These are phyloP conservation scores for Pheucticus melanocephalus DNA, from an alignment of 2,113 vertebrate species.

Conservation along the genomic window DNA sequence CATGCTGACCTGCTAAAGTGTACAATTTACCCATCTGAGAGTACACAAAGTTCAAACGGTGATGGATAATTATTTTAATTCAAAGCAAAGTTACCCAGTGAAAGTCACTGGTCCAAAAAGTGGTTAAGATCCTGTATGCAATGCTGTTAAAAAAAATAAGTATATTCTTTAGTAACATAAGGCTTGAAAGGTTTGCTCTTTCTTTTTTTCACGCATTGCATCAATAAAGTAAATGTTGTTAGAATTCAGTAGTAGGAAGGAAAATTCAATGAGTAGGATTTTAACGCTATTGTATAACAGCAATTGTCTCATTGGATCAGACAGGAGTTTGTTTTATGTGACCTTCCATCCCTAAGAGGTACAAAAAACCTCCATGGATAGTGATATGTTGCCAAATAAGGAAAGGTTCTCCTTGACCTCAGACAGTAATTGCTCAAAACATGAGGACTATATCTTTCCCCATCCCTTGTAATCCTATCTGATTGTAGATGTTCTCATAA, in stretches of 20 bases:
- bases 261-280: not conserved
- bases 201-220: not conserved
- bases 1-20: not conserved
- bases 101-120: not conserved
- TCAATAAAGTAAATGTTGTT: not conserved
- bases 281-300: not conserved
- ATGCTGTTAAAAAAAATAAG: not conserved
- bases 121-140: not conserved
- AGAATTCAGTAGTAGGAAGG: not conserved
- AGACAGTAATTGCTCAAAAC: not conserved
- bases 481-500: not conserved
- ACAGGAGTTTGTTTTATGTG: not conserved
- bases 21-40: not conserved
- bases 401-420: not conserved
- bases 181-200: not conserved
- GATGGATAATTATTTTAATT: slow-evolving; percentile 6
- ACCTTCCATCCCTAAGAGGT: not conserved
- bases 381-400: slow-evolving; percentile 10
- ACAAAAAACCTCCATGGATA: not conserved
- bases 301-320: not conserved
- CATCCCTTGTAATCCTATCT: not conserved
- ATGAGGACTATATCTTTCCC: not conserved
- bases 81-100: not conserved
- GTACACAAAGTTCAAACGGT: not conserved
- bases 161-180: not conserved